Conservation (phyloP, 2,888 invertebrate species). For the Melanostoma mellinum region DNA sequence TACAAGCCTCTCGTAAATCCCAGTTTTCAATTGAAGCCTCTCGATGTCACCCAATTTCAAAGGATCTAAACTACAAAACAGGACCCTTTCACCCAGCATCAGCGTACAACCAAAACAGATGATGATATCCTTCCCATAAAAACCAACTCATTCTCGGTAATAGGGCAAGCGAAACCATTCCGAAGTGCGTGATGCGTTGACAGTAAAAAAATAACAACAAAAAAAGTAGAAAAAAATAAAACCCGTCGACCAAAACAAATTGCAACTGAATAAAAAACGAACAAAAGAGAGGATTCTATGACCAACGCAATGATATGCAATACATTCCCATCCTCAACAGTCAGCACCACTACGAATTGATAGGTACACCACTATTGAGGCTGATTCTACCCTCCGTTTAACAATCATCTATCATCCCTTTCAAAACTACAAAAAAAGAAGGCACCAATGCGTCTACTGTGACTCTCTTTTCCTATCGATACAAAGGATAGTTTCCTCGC, state of each 20-base stretch:
- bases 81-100: constrained; percentile 44
- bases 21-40: constrained; percentile 52
- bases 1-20: constrained; percentile 2
- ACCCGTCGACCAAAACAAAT: constrained; percentile 70
- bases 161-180: constrained; percentile 26
- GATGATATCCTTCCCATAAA: constrained; percentile 49
- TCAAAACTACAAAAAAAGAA: constrained; percentile 21
- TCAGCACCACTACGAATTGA: constrained; percentile 69
- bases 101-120: constrained; percentile 27
- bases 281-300: constrained; percentile 29
- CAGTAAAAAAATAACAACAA: constrained; percentile 31
- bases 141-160: constrained; percentile 5
- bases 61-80: constrained; percentile 56
- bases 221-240: constrained; percentile 24
- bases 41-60: constrained; percentile 70
- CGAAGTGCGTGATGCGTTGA: constrained; percentile 55
- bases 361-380: constrained; percentile 66
- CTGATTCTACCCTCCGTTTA: constrained; percentile 42
- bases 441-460: constrained; percentile 68
- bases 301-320: constrained; percentile 38
- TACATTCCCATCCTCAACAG: constrained; percentile 51
- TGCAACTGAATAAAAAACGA: constrained; percentile 62
- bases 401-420: constrained; percentile 68
- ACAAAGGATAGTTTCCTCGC: constrained; percentile 38
- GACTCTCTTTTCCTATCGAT: constrained; percentile 41